A percentile compares a stretch with the other conserved stretches of the same genome.
These are phyloP conservation scores for Colistium nudipinnis DNA, from an alignment of 2,113 vertebrate species.

Conservation along the genomic window DNA sequence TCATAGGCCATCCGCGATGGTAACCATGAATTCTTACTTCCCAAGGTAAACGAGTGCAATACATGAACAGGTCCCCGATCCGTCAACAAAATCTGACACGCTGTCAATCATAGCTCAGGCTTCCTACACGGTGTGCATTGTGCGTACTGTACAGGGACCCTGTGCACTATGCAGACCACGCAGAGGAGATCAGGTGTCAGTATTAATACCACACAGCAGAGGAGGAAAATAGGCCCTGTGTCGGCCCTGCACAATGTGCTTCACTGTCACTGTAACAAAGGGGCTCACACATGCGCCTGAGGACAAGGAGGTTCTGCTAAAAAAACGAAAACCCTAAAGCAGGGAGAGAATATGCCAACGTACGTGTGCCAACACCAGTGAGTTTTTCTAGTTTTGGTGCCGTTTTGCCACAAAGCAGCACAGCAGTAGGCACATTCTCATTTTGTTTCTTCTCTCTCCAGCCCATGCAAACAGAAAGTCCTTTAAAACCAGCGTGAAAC, in stretches of 20 bases:
- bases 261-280: slow-evolving; percentile 38
- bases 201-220: slow-evolving; percentile 72
- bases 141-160: slow-evolving; percentile 9
- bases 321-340: background rate
- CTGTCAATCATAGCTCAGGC: too few relatives aligned
- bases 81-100: too few relatives aligned
- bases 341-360: background rate
- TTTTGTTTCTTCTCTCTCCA: slow-evolving; percentile 61
- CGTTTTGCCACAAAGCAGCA: too few relatives aligned
- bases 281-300: slow-evolving; percentile 25
- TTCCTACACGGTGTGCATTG: slow-evolving; percentile 15
- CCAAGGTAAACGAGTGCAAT: too few relatives aligned
- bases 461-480: slow-evolving; percentile 88
- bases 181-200: slow-evolving; percentile 72
- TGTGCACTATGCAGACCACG: slow-evolving; percentile 64
- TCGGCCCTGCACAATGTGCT: slow-evolving; percentile 24
- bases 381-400: too few relatives aligned
- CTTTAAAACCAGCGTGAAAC: slow-evolving; percentile 86
- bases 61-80: too few relatives aligned
- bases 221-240: slow-evolving; percentile 55
- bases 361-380: background rate
- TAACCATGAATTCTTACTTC: too few relatives aligned
- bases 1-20: too few relatives aligned
- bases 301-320: too few relatives aligned
- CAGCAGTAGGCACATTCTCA: too few relatives aligned